These are phyloP conservation scores for Potamilus streckersoni DNA, from an alignment of 1,140 invertebrate genomes.

Conservation along the genomic window DNA sequence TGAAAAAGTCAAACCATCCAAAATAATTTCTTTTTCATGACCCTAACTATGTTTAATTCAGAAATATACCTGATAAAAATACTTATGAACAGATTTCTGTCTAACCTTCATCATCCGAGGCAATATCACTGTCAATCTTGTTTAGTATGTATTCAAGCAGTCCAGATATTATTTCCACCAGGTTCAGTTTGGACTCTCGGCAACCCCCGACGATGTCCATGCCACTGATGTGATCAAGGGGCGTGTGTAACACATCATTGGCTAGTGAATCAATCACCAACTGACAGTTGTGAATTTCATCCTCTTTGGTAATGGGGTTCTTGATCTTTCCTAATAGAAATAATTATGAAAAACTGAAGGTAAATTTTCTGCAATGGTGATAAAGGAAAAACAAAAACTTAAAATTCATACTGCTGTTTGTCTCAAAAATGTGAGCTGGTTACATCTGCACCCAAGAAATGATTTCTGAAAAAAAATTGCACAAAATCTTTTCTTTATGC, in stretches of 20 bases:
- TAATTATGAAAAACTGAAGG: background rate
- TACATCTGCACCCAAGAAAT: background rate
- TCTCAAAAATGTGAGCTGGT: background rate
- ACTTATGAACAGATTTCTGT: no score
- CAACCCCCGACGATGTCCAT: constrained; percentile 57
- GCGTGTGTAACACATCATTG: constrained; percentile 61
- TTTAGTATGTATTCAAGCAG: constrained; percentile 63
- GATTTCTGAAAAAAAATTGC: background rate
- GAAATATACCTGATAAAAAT: no score
- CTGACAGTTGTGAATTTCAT: constrained; percentile 67
- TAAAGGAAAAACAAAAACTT: background rate
- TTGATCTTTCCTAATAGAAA: constrained; percentile 53
- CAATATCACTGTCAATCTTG: constrained; percentile 60
- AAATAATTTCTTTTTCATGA: no score
- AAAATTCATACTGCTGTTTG: background rate
- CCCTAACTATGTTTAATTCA: no score
- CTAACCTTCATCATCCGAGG: constrained; percentile 41
- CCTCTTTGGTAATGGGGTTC: constrained; percentile 52
- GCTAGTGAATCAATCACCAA: constrained; percentile 63
- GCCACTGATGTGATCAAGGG: constrained; percentile 65
- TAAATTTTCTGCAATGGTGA: background rate
- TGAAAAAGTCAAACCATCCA: no score
- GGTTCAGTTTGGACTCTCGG: constrained; percentile 53
- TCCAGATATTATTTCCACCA: constrained; percentile 64
- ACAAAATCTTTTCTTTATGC: no score